A percentile compares a stretch with the other conserved stretches of the same genome.
Evolutionary conservation across 1,140 invertebrate species (phyloP).

Genomic region (Trissolcus basalis): DNA sequence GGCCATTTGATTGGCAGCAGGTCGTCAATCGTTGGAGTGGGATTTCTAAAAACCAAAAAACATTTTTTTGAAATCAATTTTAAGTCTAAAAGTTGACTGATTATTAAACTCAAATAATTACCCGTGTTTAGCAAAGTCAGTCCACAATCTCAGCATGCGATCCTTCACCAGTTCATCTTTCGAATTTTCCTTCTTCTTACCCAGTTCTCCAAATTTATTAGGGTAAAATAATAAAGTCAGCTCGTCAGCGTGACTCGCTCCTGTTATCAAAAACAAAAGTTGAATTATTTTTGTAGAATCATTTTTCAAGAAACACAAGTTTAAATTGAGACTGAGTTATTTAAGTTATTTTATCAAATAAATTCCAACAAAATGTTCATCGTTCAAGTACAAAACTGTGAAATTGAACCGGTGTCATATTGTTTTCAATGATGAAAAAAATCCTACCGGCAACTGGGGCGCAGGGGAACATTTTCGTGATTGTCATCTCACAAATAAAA

Average conservation of each 20-base stretch:
- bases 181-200: conserved; percentile 30
- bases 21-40: conserved; percentile 66
- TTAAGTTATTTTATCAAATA: too few species aligned
- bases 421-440: neutral
- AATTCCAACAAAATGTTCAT: too few species aligned
- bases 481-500: conserved; percentile 39
- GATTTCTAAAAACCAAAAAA: conserved; percentile 71
- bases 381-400: too few species aligned
- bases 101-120: conserved; percentile 19
- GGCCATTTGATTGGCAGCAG: conserved; percentile 67
- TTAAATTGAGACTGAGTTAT: conserved; percentile 7
- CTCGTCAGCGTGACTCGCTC: conserved; percentile 62
- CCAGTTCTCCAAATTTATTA: conserved; percentile 3
- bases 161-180: conserved; percentile 58
- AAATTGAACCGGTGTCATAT: too few species aligned
- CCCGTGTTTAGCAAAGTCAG: conserved; percentile 73
- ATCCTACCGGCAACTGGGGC: conserved; percentile 5
- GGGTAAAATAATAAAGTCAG: conserved; percentile 53
- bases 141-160: conserved; percentile 70
- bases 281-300: conserved; percentile 9
- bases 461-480: neutral
- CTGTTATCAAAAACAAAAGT: conserved; percentile 34
- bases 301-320: conserved; percentile 1
- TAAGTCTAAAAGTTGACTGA: too few species aligned
- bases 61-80: too few species aligned